Evolutionary conservation across 1,140 invertebrate genomes (phyloP).

Genomic region (Zaprionus taronus): DNA sequence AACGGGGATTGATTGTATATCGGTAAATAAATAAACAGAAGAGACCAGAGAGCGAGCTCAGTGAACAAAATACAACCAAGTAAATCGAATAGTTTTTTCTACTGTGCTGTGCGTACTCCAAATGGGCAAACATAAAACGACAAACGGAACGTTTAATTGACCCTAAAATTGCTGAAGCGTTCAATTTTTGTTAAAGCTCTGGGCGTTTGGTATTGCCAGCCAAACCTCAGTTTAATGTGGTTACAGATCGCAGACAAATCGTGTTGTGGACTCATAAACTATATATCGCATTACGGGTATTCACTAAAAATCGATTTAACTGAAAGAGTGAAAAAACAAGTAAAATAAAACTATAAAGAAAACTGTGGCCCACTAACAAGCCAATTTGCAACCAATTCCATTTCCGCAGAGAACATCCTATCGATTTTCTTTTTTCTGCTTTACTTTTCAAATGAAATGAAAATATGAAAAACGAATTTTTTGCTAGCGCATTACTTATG

Average conservation of each 20-base stretch:
- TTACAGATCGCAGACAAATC: background rate
- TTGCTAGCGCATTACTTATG: constrained; percentile 56
- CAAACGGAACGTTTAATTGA: constrained; percentile 70
- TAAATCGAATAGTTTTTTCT: constrained; percentile 21
- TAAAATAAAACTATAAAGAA: constrained; percentile 11
- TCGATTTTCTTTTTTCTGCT: constrained; percentile 62
- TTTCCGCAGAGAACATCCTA: constrained; percentile 48
- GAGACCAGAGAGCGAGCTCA: constrained; percentile 17
- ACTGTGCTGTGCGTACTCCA: constrained; percentile 32
- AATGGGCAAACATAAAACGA: constrained; percentile 47
- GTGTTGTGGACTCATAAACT: background rate
- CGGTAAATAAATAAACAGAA: constrained; percentile 25
- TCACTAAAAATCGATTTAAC: constrained; percentile 3
- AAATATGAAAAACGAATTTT: constrained; percentile 68
- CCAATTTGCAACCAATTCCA: constrained; percentile 27
- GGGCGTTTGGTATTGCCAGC: constrained; percentile 8
- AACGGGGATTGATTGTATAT: constrained; percentile 63
- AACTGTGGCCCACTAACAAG: constrained; percentile 33
- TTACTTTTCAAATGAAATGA: constrained; percentile 30
- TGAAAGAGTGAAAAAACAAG: background rate
- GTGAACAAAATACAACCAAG: constrained; percentile 17
- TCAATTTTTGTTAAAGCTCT: constrained; percentile 11
- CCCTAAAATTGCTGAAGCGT: constrained; percentile 73
- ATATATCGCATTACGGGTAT: background rate
- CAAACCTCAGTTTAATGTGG: constrained; percentile 3